Base-by-base conservation (phyloP, 2,888 invertebrate species). In the Nasonovia ribisnigri region DNA sequence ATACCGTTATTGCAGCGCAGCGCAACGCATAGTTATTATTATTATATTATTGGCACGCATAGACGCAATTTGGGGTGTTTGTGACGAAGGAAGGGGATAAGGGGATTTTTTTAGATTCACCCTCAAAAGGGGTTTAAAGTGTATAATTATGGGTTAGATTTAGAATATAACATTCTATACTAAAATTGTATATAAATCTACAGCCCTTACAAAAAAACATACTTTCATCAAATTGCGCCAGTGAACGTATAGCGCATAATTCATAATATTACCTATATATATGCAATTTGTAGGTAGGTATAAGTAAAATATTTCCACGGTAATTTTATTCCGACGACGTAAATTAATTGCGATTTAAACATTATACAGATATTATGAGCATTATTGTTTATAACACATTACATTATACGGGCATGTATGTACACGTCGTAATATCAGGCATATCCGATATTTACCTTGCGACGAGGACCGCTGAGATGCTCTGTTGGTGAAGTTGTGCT, bases 381-480 rank as follows among this genome's bases (percentile, higher is more conserved):
- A 36, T 36, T 77, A 36, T 36, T 57, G 26, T 57, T 77, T 77
- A 20, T 67, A 67, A 36, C 2, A 67, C 6, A 67, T 36, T 20
- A 36, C 8, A 24, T 77, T 77, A 77, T 36, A 67, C 20, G 36
- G 36, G n/a, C n/a, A 6, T 16, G 87, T 87, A n/a, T 24, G 8
- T 88, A n/a, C 86, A 86, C 36, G 16, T 43, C 29, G n/a, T 46
- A 46, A 29, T 43, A n/a, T 11, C 10, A 46, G 46, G 46, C 11
- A 11, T 48, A 46, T 46, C 16, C 46, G 4, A 43, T 60, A 20
- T 46, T 93, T 90, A 93, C 93, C 93, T 93, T 93, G 93, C 20
- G 93, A 93, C 36, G 90, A 93, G 16, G 93, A 84, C 57, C 93
- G 90, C 43, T 93, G 93, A 29, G 93, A 90, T 36, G 93, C 93